Base-by-base conservation (phyloP, 2,888 invertebrate genomes). In the Elegia similella region DNA sequence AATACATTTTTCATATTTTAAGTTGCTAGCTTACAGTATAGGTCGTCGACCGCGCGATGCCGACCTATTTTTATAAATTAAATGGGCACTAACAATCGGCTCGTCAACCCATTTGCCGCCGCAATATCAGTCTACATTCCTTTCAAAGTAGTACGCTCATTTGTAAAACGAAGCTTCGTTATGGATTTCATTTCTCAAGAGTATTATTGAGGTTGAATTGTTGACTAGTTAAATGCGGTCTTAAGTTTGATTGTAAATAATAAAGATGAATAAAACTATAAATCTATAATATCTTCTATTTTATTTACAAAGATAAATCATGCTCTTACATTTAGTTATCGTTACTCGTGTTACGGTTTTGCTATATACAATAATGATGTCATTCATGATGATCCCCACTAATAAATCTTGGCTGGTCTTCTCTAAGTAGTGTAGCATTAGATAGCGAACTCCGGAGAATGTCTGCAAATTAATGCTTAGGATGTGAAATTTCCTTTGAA, bases 51-150 rank as follows among this genome's bases (percentile, higher is more conserved):
- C 84, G 80, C 66, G 64, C 62, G 64, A 69, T 70, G 62, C 63
- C 75, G 82, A 84, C 87, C 87, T 80, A 86, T 87, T 84, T 87
- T 76, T 81, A 78, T 71, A 76, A 66, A 75, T 81, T 78, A 82
- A 72, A 84, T 80, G 76, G 77, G 71, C 78, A 78, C 74, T 79
- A 80, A 82, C 80, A 80, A 82, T 80, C 77, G 74, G 68, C 73
- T 75, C 76, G 70, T 78, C 78, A 80, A 78, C 76, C 78, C 77
- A 82, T 81, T 83, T 79, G 79, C 76, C 70, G 75, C 62, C 68
- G 80, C 80, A 80, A 78, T 78, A 73, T 77, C 75, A 72, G 68
- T 69, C 77, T 72, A 70, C 73, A 78, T 82, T 81, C 72, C 72
- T 73, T 76, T 74, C 69, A 74, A 69, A 64, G 61, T 69, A 57